phyloP scores from a whole-genome alignment of 2,113 vertebrate genomes.

The Lagopus leucura region DNA sequence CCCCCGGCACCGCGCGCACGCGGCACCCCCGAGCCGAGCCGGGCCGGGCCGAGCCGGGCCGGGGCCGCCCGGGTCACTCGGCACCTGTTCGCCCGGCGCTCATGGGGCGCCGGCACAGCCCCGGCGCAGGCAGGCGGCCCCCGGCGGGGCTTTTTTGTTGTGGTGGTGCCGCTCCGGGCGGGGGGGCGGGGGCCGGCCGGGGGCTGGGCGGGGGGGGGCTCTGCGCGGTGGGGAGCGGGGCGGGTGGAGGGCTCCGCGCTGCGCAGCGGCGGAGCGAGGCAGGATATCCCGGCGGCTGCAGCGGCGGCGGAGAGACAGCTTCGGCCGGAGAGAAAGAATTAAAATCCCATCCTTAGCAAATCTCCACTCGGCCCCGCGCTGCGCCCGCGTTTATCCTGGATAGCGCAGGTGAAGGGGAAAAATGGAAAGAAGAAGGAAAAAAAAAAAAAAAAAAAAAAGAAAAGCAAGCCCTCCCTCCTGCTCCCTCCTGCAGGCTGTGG shows the following conservation, averaged over 20 bases:
- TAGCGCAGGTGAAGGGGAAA: constrained; percentile 24
- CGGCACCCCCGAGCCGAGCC: constrained; percentile 34
- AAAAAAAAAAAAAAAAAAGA: background rate
- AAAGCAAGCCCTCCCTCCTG: constrained; percentile 39
- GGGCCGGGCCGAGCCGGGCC: constrained; percentile 45
- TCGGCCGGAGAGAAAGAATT: constrained; percentile 71
- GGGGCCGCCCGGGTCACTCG: constrained; percentile 45
- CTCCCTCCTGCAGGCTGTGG: background rate
- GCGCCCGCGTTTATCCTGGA: constrained; percentile 63
- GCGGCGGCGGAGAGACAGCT: constrained; percentile 11
- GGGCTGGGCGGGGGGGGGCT: too few relatives aligned
- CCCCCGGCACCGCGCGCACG: constrained; percentile 1
- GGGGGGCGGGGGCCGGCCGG: too few relatives aligned
- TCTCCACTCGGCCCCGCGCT: constrained; percentile 61
- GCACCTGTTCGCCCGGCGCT: constrained; percentile 72
- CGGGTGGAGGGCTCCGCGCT: too few relatives aligned
- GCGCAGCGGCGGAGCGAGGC: background rate
- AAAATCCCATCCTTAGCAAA: constrained; percentile 69
- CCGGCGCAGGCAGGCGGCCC: constrained; percentile 50
- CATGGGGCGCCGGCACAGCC: too few relatives aligned
- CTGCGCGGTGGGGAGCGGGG: too few relatives aligned
- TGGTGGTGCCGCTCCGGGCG: too few relatives aligned
- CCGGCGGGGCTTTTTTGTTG: too few relatives aligned
- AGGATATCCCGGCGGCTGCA: constrained; percentile 78
- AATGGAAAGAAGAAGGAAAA: too few relatives aligned